Evolutionary conservation across 2,888 invertebrate species (phyloP).

Genomic region (Alitta virens): DNA sequence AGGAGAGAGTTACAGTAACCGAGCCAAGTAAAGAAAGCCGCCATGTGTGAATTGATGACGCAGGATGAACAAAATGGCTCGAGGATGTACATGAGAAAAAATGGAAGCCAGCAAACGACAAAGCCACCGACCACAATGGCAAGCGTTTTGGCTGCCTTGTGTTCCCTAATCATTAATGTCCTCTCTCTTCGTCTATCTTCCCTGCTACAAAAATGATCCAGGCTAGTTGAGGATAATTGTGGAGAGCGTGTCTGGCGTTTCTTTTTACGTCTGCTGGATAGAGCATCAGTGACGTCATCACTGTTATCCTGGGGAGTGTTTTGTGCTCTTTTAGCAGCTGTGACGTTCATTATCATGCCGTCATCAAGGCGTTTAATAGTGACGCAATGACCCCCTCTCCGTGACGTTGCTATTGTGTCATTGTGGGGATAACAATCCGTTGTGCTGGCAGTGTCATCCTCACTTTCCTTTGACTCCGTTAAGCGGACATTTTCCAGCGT

Average conservation of each 20-base stretch:
- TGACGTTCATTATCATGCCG: not conserved
- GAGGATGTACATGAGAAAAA: conserved; percentile 78
- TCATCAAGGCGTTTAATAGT: not conserved
- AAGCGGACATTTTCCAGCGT: not conserved
- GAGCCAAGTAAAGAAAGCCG: conserved; percentile 79
- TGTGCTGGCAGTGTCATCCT: not conserved
- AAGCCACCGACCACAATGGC: conserved; percentile 86
- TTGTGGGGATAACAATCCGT: not conserved
- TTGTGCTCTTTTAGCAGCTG: not conserved
- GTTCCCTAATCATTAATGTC: conserved; percentile 63
- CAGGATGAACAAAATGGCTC: conserved; percentile 74
- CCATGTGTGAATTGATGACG: conserved; percentile 60
- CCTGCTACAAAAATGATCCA: not conserved
- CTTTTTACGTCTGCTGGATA: no score
- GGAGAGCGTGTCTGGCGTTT: not conserved
- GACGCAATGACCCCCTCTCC: not conserved
- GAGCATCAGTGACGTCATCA: no score
- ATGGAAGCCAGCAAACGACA: conserved; percentile 84
- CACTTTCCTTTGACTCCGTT: not conserved
- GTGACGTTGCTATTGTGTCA: no score
- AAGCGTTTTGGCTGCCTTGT: conserved; percentile 83
- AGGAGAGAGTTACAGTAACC: conserved; percentile 88
- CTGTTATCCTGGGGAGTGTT: not conserved
- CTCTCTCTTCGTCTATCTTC: conserved; percentile 17
- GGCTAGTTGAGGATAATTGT: not conserved